Base-by-base conservation (phyloP, 2,888 invertebrate genomes). In the Molorchus minor region DNA sequence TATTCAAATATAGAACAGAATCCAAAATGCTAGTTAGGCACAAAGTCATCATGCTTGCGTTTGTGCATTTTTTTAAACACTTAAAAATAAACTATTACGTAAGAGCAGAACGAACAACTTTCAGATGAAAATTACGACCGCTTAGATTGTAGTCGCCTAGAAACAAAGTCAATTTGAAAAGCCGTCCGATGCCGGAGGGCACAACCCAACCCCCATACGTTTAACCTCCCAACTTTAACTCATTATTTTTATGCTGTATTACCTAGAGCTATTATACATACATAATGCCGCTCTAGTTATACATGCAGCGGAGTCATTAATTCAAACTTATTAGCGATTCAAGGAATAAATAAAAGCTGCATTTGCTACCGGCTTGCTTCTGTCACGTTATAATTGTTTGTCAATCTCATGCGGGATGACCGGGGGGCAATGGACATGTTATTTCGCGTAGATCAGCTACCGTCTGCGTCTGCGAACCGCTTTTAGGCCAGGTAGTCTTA, bases 301-400 rank as follows among this genome's bases (percentile, higher is more conserved):
- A n/a, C 58, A 61, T 58, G 25, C 45, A 29, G 17, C 43, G 52
- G 51, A 64, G 59, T 68, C 68, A 68, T 68, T 70, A 67, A 69
- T 69, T 69, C 67, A 61, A 60, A 62, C 65, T 65, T 62, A 68
- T 71, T 67, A 69, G 67, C 58, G 59, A 68, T 71, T 71, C 68
- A 67, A 54, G 67, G 65, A 67, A 67, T 64, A 67, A 70, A 70
- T 65, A 67, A 70, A 65, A 61, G 62, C 47, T 40, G 67, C 56
- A 63, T 61, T 64, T 59, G 72, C 73, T 73, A 71, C 71, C 65
- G 70, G 70, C 71, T 68, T 64, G 65, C 67, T 70, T 68, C 67
- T 71, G 72, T 73, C 73, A 68, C 58, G 67, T 67, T 65, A 69
- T 72, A 73, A 73, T 72, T 73, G 71, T 73, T 73, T 73, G 73